Evolutionary conservation across 2,888 invertebrate genomes (phyloP), one percentile per base, ranked within the genome.

Genomic region (Ornithoptera priamus): DNA sequence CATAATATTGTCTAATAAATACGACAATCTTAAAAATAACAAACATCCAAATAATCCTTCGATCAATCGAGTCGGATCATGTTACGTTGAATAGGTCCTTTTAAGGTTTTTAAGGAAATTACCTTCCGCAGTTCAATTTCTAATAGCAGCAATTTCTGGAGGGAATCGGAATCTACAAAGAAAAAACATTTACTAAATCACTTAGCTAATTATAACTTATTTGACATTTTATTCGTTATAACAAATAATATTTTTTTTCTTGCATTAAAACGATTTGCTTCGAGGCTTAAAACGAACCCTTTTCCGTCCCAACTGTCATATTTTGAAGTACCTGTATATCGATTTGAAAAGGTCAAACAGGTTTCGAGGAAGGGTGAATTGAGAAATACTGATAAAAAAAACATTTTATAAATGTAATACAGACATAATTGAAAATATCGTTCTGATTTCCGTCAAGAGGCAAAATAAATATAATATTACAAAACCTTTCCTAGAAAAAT

Each of bases 321-420:
- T 75, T 80, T 79, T 81, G 78, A 81, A 76, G 76, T 73, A 78
- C 79, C 75, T 78, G 75, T 30, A 5, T 76, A 79, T 79, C 75
- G 81, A 79, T 77, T 74, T 71, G 68, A 76, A 77, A 77, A 75
- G 78, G 76, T 74, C 77, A 77, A 76, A 74, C 70, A 71, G 67
- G 69, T 71, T 73, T 65, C 60, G 46, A 61, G 56, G n/a, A 20
- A 66, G 72, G 72, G 69, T 74, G 69, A 71, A 72, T 46, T 42
- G 65, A 65, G 61, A 67, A 74, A 75, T 75, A 72, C 30, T 68
- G 74, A 36, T 56, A 62, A 62, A 5, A 65, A 62, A 65, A 61
- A 5, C 53, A 24, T 63, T 59, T 57, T 20, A n/a, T 20, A 46
- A 50, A 50, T 50, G 50, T 50, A 50, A 5, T 50, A 50, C 50